Evolutionary conservation across 2,888 invertebrate genomes (phyloP).

Genomic region (Apotomis turbidana): DNA sequence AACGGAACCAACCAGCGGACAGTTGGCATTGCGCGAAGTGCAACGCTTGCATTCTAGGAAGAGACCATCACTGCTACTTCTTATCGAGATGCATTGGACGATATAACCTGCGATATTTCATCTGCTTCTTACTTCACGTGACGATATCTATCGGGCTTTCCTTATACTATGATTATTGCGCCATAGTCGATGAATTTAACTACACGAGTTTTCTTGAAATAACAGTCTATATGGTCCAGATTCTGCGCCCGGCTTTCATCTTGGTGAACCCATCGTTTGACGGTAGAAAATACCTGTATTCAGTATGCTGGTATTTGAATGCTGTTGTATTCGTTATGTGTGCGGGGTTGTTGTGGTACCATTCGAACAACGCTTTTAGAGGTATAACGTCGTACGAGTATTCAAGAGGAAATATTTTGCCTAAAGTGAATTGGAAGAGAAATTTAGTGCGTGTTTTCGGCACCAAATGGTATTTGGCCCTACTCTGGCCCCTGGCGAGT

Average conservation of each 20-base stretch:
- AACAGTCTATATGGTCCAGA: not conserved
- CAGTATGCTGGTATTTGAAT: conserved; percentile 60
- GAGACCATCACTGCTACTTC: conserved; percentile 94
- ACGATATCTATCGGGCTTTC: conserved; percentile 85
- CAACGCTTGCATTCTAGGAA: conserved; percentile 89
- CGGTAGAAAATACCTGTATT: conserved; percentile 54
- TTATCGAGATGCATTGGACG: conserved; percentile 93
- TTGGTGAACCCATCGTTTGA: conserved; percentile 47
- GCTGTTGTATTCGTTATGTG: conserved; percentile 56
- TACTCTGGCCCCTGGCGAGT: conserved; percentile 15
- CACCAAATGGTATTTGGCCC: conserved; percentile 12
- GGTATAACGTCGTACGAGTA: conserved; percentile 77
- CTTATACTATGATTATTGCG: conserved; percentile 86
- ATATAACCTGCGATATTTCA: conserved; percentile 91
- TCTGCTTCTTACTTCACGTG: conserved; percentile 88
- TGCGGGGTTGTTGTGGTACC: conserved; percentile 55
- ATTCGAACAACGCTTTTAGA: conserved; percentile 76
- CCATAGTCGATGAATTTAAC: conserved; percentile 75
- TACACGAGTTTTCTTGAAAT: conserved; percentile 38
- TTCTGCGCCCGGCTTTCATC: not conserved
- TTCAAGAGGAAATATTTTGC: conserved; percentile 74
- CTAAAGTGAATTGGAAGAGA: conserved; percentile 85
- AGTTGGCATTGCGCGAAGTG: conserved; percentile 94
- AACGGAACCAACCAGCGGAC: conserved; percentile 86
- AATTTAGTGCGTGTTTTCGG: conserved; percentile 86